phyloP scores from a whole-genome alignment of 2,113 vertebrate species.

The Lasiurus cinereus region DNA sequence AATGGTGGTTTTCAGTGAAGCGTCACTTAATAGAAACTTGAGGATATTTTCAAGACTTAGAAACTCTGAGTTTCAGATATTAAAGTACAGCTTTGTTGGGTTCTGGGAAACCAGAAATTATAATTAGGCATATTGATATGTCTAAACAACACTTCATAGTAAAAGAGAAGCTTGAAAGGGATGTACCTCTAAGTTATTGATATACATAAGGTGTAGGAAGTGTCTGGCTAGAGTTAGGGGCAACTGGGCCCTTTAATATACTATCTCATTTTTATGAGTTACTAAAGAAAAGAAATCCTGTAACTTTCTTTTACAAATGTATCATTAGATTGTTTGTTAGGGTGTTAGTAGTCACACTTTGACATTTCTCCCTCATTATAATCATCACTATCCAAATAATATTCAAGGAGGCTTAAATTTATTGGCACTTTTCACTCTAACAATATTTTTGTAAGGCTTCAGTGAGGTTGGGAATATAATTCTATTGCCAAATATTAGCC shows the following conservation, averaged over 20 bases:
- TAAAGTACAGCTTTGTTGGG: constrained; percentile 1
- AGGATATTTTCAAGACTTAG: constrained; percentile 20
- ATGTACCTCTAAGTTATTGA: not conserved
- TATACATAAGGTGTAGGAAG: not conserved
- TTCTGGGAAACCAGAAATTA: constrained; percentile 1
- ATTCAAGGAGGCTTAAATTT: not conserved
- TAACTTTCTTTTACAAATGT: not conserved
- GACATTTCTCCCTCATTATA: not conserved
- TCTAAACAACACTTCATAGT: not conserved
- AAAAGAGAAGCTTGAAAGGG: constrained; percentile 7
- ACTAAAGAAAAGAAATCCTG: constrained; percentile 50
- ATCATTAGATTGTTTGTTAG: not conserved
- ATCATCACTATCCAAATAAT: constrained; percentile 30
- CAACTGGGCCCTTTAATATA: not conserved
- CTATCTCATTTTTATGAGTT: not conserved
- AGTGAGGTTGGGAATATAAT: not conserved
- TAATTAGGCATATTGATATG: not conserved
- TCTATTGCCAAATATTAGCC: not conserved
- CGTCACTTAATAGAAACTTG: not conserved
- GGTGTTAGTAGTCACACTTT: not conserved
- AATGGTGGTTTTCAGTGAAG: not conserved
- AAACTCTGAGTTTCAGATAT: not conserved
- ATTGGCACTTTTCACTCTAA: not conserved
- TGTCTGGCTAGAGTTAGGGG: not conserved
- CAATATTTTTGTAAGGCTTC: constrained; percentile 36